These are phyloP conservation scores for Oceanodroma tethys DNA, from an alignment of 2,113 vertebrate species.

Conservation along the genomic window DNA sequence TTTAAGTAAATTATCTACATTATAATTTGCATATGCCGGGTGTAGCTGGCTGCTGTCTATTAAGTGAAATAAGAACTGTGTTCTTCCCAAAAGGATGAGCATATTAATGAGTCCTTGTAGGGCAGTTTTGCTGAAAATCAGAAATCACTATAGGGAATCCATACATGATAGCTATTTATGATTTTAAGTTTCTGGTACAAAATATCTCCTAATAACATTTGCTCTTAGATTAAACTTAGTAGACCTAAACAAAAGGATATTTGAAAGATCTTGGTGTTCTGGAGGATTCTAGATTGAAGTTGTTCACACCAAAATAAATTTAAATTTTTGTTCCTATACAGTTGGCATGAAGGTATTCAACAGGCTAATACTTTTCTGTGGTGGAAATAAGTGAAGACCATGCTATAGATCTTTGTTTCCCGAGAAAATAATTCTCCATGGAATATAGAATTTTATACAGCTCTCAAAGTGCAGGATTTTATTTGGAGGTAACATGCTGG, in stretches of 20 bases:
- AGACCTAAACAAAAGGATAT: not conserved
- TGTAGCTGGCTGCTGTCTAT: constrained; percentile 5
- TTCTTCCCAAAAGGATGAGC: not conserved
- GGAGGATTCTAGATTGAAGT: not conserved
- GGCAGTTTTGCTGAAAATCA: not conserved
- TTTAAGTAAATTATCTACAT: not conserved
- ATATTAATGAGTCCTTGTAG: not conserved
- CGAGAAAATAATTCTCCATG: not conserved
- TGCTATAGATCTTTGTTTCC: not conserved
- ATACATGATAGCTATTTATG: not conserved
- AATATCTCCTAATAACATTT: not conserved
- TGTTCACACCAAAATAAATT: not conserved
- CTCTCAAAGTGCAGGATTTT: not conserved
- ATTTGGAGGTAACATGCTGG: not conserved
- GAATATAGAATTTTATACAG: not conserved
- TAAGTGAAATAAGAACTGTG: not conserved
- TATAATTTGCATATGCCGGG: not conserved
- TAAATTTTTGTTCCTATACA: not conserved
- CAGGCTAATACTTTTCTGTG: not conserved
- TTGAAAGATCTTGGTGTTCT: not conserved
- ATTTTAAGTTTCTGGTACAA: constrained; percentile 6
- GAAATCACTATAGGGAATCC: not conserved
- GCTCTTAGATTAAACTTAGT: not conserved
- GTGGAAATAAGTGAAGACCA: not conserved
- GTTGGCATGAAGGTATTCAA: not conserved